Conservation (phyloP, 2,888 invertebrate genomes). For the Ischnura elegans region DNA sequence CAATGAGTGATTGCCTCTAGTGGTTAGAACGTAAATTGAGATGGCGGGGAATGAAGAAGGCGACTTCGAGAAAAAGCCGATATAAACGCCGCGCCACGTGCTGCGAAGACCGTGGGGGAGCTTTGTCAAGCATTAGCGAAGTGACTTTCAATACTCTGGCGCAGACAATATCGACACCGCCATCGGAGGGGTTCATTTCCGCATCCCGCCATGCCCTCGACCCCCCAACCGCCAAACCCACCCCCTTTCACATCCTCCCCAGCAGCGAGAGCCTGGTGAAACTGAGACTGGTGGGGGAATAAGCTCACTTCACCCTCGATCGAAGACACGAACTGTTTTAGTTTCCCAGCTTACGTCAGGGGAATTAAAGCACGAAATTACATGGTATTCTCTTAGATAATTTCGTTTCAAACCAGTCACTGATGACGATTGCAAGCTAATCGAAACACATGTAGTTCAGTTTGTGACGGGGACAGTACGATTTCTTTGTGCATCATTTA, state of each 20-base stretch:
- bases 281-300: neutral
- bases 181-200: constrained; percentile 17
- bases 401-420: no score
- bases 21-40: neutral
- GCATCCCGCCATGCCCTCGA: neutral
- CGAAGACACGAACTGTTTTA: neutral
- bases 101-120: neutral
- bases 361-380: no score
- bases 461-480: no score
- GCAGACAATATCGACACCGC: constrained; percentile 31
- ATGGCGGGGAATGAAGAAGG: neutral
- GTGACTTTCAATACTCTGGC: neutral
- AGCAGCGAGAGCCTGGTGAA: neutral
- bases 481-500: no score
- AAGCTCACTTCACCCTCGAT: neutral
- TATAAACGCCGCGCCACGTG: neutral
- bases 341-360: no score
- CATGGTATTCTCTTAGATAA: no score
- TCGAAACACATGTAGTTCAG: no score
- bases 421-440: no score
- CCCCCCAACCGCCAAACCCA: neutral
- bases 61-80: neutral
- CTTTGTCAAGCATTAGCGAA: constrained; percentile 14
- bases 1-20: no score
- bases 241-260: no score